Evolutionary conservation across 1,140 invertebrate genomes (phyloP).

Genomic region (Cotesia chilonis): DNA sequence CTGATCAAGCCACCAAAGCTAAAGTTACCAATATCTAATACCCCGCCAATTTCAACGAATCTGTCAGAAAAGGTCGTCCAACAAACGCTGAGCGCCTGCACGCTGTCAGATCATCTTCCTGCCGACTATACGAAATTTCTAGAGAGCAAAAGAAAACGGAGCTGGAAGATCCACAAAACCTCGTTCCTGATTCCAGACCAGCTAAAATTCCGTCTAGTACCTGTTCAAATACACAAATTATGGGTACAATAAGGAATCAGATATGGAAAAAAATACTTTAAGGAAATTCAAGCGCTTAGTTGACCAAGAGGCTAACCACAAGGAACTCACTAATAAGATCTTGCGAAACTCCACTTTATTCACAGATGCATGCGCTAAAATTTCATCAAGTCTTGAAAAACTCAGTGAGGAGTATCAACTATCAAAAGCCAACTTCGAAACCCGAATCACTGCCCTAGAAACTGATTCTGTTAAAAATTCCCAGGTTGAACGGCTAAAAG

Average conservation of each 20-base stretch:
- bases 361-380: not conserved
- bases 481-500: not conserved
- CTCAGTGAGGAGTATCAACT: not conserved
- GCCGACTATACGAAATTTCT: slow-evolving; percentile 1
- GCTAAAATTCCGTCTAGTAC: not conserved
- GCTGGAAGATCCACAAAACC: not conserved
- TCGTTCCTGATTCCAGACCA: not conserved
- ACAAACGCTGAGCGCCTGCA: not conserved
- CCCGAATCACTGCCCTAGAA: not conserved
- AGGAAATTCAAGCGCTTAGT: not conserved
- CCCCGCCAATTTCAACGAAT: not conserved
- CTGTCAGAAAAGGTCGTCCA: not conserved
- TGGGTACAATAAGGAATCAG: not conserved
- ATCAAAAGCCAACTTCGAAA: not conserved
- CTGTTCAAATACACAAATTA: not conserved
- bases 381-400: not conserved
- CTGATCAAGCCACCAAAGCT: not conserved
- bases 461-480: not conserved
- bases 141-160: slow-evolving; percentile 3
- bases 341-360: not conserved
- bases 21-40: not conserved
- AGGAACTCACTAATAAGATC: slow-evolving; percentile 6
- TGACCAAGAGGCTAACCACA: not conserved
- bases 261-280: not conserved
- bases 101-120: not conserved